A percentile compares a stretch with the other conserved stretches of the same genome.
Evolutionary conservation across 2,797 vertebrate genomes (phyloP).

Genomic region (Karalla daura): DNA sequence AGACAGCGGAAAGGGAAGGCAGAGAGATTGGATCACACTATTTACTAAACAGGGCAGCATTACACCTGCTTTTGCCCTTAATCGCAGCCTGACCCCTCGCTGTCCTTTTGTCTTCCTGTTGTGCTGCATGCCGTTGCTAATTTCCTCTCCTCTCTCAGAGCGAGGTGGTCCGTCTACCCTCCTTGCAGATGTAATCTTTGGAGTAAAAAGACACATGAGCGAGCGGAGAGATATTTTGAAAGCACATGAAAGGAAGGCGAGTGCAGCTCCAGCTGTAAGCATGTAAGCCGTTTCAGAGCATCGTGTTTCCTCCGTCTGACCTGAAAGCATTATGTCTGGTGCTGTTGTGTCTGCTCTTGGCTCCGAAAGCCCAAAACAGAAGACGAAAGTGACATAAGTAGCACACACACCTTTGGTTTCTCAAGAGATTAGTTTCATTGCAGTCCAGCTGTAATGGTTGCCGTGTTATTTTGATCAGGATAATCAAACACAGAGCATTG

Average conservation of each 20-base stretch:
- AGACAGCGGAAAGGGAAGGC: constrained; percentile 55
- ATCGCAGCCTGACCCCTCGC: constrained; percentile 53
- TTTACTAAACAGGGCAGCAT: constrained; percentile 72
- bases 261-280: constrained; percentile 25
- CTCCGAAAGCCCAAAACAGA: neutral
- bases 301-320: constrained; percentile 33
- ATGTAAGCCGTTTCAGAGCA: constrained; percentile 13
- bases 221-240: constrained; percentile 1
- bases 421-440: constrained; percentile 48
- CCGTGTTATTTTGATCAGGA: constrained; percentile 65
- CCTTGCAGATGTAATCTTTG: constrained; percentile 28
- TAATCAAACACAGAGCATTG: constrained; percentile 57
- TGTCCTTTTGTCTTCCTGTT: constrained; percentile 51
- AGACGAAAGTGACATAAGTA: constrained; percentile 4
- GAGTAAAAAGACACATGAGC: neutral
- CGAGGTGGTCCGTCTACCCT: constrained; percentile 10
- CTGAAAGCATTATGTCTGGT: constrained; percentile 16
- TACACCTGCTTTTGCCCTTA: constrained; percentile 71
- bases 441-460: constrained; percentile 52
- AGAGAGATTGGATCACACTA: constrained; percentile 56
- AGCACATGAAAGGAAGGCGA: neutral
- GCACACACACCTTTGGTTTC: constrained; percentile 11
- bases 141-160: constrained; percentile 9
- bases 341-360: constrained; percentile 5
- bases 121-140: constrained; percentile 19